Base-by-base conservation (phyloP, 2,888 invertebrate genomes). In the Nymphalis urticae region DNA sequence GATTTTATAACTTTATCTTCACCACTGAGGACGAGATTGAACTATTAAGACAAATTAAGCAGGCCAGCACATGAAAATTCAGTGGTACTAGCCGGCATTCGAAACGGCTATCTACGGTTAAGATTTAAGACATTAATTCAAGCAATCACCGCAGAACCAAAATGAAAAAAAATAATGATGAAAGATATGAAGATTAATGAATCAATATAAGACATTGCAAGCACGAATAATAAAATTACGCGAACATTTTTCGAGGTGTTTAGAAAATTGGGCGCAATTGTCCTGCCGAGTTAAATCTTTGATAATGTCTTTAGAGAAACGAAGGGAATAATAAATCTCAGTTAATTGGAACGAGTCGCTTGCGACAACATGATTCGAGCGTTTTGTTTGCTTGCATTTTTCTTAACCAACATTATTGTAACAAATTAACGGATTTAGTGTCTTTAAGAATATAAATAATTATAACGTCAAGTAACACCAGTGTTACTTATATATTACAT, bases 241-340 rank as follows among this genome's bases (percentile, higher is more conserved):
- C 79, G 77, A 84, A 85, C 85, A 88, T 88, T 88, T 88, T 13
- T 89, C 80, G 78, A 87, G 85, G 87, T 89, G 90, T 89, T 90
- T 89, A 87, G 88, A 88, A 89, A 89, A 89, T 90, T 88, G 87
- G 86, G 87, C 85, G 89, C 89, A 90, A 90, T 88, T 86, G 86
- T 86, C 85, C 84, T 85, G 83, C 82, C 83, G 84, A 86, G 85
- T 88, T 87, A 87, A 89, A 87, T 86, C 87, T 88, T 84, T 86
- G 87, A 89, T 89, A 89, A 89, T 86, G 87, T 86, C 87, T 88
- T 85, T 82, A 80, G 82, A 85, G 85, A 81, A 85, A 82, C 78
- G 80, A 83, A 80, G 84, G 84, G 84, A 88, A 87, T 85, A 88
- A 90, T 90, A 90, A 92, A 90, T 89, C 89, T 87, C 84, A 80